These are phyloP conservation scores for Rhinolophus ferrumequinum DNA, from an alignment of 2,113 vertebrate genomes.

Conservation along the genomic window DNA sequence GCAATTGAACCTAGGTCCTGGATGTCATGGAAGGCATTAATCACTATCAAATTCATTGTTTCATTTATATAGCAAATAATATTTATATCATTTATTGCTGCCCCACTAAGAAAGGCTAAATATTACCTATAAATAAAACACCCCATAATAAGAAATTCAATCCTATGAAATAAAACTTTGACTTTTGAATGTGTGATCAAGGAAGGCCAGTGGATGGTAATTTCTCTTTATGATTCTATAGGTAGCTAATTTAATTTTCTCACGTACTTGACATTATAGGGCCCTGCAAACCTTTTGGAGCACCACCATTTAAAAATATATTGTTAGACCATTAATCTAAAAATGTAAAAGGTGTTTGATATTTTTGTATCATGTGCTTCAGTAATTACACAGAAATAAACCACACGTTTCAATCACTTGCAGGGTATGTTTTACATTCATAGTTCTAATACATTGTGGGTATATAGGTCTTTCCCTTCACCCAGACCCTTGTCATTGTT, in stretches of 20 bases:
- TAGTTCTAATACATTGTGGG: background rate
- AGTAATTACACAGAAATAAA: background rate
- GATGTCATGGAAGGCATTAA: slow-evolving; percentile 33
- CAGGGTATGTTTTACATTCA: background rate
- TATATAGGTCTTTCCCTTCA: background rate
- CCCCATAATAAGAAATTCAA: slow-evolving; percentile 13
- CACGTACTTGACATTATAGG: background rate
- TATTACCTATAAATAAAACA: background rate
- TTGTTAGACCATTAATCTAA: slow-evolving; percentile 2
- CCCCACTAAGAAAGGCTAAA: background rate
- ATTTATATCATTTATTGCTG: background rate
- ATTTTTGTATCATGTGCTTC: background rate
- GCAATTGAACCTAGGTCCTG: background rate
- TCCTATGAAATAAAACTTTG: slow-evolving; percentile 34
- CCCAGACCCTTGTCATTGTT: background rate
- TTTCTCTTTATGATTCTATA: background rate
- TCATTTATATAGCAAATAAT: slow-evolving; percentile 46
- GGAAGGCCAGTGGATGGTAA: background rate
- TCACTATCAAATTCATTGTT: slow-evolving; percentile 32
- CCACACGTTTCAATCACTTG: background rate
- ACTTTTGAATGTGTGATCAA: background rate
- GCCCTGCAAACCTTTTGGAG: background rate
- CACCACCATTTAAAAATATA: background rate
- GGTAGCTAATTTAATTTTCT: slow-evolving; percentile 12
- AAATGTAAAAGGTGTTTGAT: background rate